Evolutionary conservation across 1,140 invertebrate genomes (phyloP), one percentile per base, ranked within the genome.

Genomic region (Anastrepha obliqua): DNA sequence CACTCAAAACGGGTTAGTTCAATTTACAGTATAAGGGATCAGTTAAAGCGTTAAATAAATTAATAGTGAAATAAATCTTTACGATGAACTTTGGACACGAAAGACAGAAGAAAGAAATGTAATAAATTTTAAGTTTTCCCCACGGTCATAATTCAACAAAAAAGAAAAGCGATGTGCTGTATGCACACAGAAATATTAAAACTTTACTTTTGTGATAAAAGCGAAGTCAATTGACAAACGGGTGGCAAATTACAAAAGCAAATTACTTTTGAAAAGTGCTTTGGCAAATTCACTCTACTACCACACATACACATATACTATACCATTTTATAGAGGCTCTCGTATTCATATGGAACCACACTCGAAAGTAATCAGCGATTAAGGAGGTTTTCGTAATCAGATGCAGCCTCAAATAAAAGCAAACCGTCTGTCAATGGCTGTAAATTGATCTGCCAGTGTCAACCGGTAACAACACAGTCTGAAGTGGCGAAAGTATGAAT

Each of bases 201-300:
- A 29, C 29, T 29, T 29, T 29, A 29, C 29, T 0, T 0, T 0
- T 1, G 29, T 29, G 29, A 29, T 29, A 29, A 29, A 29, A 29
- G 64, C 39, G 51, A 6, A 55, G 6, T 55, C 51, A 55, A 55
- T 74, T 47, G 5, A 47, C 15, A 0, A 44, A 39, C 9, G 42
- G 42, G 67, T 74, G 67, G 9, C 67, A 17, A 47, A 74, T 74
- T 74, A 74, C 42, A 74, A 47, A 74, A 17, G 67, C 15, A 74
- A 44, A 74, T 74, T 29, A 42, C 6, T 74, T 74, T 47, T 3
- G 39, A 47, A 6, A 39, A 74, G 8, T 74, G 39, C 42, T 15
- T n/a, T 13, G 39, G 29, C 20, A 67, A 67, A 74, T 42, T 17
- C 42, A 47, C 39, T 17, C 13, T 4, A n/a, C 13, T 4, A n/a